Evolutionary conservation across 2,113 vertebrate genomes (phyloP).

Genomic region (Acrocephalus arundinaceus): DNA sequence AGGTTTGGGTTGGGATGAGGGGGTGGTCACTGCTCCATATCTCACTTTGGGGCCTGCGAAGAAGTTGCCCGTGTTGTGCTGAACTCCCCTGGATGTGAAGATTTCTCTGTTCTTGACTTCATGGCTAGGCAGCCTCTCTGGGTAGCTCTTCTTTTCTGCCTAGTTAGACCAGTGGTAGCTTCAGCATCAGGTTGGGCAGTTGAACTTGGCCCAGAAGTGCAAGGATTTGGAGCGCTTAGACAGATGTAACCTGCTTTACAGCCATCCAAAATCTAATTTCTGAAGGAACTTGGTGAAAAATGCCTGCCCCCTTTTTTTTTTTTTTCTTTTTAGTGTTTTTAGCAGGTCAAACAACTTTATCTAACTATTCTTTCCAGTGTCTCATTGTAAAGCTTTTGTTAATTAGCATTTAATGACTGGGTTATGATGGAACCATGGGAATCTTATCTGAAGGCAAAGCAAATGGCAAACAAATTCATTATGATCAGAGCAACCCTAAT

Average conservation of each 20-base stretch:
- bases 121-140: neutral
- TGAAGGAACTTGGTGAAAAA: neutral
- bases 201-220: neutral
- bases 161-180: too few relatives aligned
- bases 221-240: neutral
- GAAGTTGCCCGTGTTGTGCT: neutral
- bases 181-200: neutral
- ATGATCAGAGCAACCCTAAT: conserved; percentile 38
- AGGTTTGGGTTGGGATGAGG: neutral
- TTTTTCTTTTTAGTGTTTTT: neutral
- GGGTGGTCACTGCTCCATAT: rapidly evolving
- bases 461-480: conserved; percentile 31
- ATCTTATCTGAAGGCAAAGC: conserved; percentile 38
- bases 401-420: conserved; percentile 44
- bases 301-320: neutral
- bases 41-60: neutral
- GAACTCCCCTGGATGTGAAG: rapidly evolving
- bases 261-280: neutral
- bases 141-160: neutral
- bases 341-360: neutral
- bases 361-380: neutral
- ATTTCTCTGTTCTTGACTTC: neutral
- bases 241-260: neutral
- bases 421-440: conserved; percentile 8
- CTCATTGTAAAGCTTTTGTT: conserved; percentile 27